A percentile compares a stretch with the other conserved stretches of the same genome.
phyloP scores from a whole-genome alignment of 2,888 invertebrate genomes.

The Cistogaster globosa region DNA sequence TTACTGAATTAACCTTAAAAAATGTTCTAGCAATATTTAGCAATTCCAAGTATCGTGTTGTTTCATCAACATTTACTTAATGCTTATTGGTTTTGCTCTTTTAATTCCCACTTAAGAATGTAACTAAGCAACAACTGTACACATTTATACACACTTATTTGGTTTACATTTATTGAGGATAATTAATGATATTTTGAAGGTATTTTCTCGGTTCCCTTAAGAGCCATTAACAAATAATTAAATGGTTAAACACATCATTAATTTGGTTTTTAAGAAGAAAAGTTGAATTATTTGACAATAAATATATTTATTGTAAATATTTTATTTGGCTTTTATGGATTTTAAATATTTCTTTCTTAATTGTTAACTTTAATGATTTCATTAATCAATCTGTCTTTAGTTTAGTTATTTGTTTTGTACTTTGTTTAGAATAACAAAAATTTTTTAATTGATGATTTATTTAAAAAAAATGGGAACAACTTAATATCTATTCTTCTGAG shows the following conservation, averaged over 20 bases:
- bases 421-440: too few species aligned
- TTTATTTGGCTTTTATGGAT: neutral
- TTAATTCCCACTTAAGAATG: neutral
- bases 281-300: constrained; percentile 14
- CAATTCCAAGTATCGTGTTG: too few species aligned
- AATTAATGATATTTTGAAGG: constrained; percentile 62
- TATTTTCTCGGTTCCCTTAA: constrained; percentile 52
- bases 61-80: neutral
- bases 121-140: constrained; percentile 1
- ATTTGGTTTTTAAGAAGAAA: constrained; percentile 37
- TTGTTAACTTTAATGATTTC: too few species aligned
- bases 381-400: too few species aligned
- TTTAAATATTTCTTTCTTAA: too few species aligned
- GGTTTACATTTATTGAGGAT: constrained; percentile 43
- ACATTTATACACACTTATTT: constrained; percentile 5
- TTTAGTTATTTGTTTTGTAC: too few species aligned
- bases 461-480: too few species aligned
- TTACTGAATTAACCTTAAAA: too few species aligned
- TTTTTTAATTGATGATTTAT: too few species aligned
- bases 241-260: constrained; percentile 67
- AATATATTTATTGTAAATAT: neutral
- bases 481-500: too few species aligned
- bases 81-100: constrained; percentile 21
- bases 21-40: too few species aligned
- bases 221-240: constrained; percentile 69